Conservation (phyloP, 2,113 vertebrate genomes). For the Abramis brama region DNA sequence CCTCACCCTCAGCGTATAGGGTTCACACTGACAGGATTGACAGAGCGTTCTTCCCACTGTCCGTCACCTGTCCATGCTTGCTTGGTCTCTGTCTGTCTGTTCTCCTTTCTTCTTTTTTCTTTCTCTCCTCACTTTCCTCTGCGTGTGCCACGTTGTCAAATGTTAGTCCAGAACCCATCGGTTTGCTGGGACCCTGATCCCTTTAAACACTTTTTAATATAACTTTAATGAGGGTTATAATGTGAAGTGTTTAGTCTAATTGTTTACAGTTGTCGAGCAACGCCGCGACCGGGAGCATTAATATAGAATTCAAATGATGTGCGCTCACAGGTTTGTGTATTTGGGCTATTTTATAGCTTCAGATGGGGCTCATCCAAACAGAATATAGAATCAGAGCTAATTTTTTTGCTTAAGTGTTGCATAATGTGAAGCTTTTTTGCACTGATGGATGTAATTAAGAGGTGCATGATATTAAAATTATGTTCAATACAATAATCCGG, state of each 20-base stretch:
- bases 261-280: background rate
- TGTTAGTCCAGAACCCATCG: slow-evolving; percentile 41
- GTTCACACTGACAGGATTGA: slow-evolving; percentile 48
- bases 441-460: background rate
- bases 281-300: background rate
- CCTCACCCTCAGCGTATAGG: slow-evolving; percentile 33
- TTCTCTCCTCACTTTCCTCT: slow-evolving; percentile 36
- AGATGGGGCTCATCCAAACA: background rate
- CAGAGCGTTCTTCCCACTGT: slow-evolving; percentile 8
- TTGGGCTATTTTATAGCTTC: background rate
- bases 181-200: slow-evolving; percentile 29
- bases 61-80: background rate
- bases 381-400: background rate
- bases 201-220: slow-evolving; percentile 25
- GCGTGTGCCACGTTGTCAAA: slow-evolving; percentile 37
- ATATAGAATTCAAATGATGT: background rate
- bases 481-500: background rate
- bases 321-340: background rate
- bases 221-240: slow-evolving; percentile 34
- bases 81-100: slow-evolving; percentile 15
- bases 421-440: background rate
- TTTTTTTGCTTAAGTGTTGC: background rate
- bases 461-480: background rate
- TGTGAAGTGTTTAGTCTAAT: slow-evolving; percentile 19
- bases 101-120: slow-evolving; percentile 11